These are phyloP conservation scores for Allophyes oxyacanthae DNA, from an alignment of 2,888 invertebrate genomes.

Conservation along the genomic window DNA sequence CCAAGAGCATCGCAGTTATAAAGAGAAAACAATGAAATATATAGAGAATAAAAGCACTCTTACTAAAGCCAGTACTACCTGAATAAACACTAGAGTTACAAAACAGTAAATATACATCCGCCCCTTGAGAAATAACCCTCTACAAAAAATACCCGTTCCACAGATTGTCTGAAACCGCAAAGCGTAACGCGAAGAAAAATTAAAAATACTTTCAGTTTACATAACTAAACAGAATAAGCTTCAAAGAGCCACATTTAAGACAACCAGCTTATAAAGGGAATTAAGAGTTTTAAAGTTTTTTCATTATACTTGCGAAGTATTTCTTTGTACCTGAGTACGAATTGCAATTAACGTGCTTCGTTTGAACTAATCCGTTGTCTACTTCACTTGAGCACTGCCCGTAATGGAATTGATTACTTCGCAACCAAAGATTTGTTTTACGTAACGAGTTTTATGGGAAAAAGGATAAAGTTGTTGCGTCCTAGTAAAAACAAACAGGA, in stretches of 20 bases:
- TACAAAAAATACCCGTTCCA: slow-evolving; percentile 31
- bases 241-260: slow-evolving; percentile 47
- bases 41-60: neutral
- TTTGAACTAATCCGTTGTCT: slow-evolving; percentile 33
- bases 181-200: slow-evolving; percentile 32
- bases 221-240: slow-evolving; percentile 41
- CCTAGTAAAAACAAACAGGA: neutral
- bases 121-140: slow-evolving; percentile 30
- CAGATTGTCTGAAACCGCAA: slow-evolving; percentile 49
- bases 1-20: no score
- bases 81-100: slow-evolving; percentile 12
- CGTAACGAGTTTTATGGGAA: slow-evolving; percentile 36
- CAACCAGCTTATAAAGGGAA: slow-evolving; percentile 52
- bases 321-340: slow-evolving; percentile 52
- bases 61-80: neutral
- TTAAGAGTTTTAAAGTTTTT: slow-evolving; percentile 58
- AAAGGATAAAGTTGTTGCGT: slow-evolving; percentile 9
- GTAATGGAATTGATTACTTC: slow-evolving; percentile 42
- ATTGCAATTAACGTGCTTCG: slow-evolving; percentile 48
- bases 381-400: slow-evolving; percentile 25
- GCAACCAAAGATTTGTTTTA: slow-evolving; percentile 42
- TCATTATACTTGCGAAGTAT: slow-evolving; percentile 57
- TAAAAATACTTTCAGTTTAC: slow-evolving; percentile 37
- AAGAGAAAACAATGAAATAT: no score
- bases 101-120: slow-evolving; percentile 21